Percentiles rank a stretch among this genome's conserved stretches.
Evolutionary conservation across 37 sponge, comb jelly and placozoan genomes (phyloP).

Genomic region (Amphimedon queenslandica): DNA sequence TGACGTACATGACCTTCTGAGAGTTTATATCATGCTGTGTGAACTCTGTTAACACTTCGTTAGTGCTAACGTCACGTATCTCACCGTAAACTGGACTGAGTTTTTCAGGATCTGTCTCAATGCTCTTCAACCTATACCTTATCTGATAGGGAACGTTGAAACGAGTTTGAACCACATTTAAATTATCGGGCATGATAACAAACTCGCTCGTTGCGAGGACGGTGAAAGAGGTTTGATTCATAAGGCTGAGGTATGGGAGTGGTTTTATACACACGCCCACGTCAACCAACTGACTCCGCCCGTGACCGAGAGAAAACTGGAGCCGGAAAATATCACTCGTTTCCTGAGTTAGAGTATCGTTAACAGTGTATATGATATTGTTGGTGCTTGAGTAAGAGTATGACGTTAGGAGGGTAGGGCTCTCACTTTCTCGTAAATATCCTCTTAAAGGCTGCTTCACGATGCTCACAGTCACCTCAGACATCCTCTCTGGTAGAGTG

Average conservation of each 20-base stretch:
- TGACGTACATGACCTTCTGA: not conserved
- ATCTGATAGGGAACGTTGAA: too few species aligned
- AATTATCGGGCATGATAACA: not conserved
- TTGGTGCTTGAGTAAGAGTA: not conserved
- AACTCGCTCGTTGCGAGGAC: not conserved
- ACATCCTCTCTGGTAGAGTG: not conserved
- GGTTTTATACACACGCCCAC: not conserved
- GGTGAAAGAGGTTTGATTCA: not conserved
- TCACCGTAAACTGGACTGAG: not conserved
- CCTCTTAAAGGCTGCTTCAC: not conserved
- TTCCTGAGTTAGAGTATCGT: not conserved
- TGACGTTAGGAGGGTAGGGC: not conserved
- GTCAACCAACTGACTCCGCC: not conserved
- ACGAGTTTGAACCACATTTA: not conserved
- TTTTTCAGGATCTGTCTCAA: not conserved
- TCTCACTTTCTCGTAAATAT: not conserved
- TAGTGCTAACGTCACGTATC: not conserved
- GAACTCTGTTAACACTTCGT: not conserved
- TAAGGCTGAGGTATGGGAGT: not conserved
- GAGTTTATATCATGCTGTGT: not conserved
- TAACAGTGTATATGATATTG: not conserved
- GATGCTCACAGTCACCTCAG: not conserved
- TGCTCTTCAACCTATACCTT: not conserved
- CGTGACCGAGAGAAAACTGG: conserved; percentile 1
- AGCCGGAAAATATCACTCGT: not conserved